Base-by-base conservation (phyloP, 2,113 vertebrate species). In the Polypterus bichir region DNA sequence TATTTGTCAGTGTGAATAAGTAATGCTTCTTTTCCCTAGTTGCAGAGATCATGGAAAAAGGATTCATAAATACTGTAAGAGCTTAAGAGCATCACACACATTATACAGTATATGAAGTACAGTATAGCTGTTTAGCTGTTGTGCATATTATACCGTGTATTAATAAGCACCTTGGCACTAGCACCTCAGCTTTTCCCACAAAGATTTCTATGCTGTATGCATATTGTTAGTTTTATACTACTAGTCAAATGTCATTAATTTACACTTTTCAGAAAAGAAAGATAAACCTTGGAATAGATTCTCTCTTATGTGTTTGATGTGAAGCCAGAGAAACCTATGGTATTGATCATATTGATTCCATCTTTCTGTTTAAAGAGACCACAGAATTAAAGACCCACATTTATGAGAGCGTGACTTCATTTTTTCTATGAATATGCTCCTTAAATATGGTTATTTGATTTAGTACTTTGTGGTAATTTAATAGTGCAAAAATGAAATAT, bases 271-370 rank as follows among this genome's bases (percentile, higher is more conserved):
- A 80, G 77, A 70, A 70, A 77, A 73, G 73, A 78, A 81, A 76
- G 75, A 81, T 84, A 79, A 81, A 76, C 65, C 75, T 69, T 65
- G 63, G 69, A 70, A 64, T 72, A 77, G 75, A 78, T 73, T 77
- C 76, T 70, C 76, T 77, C 73, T 79, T 80, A 73, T 62, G 69
- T 75, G 71, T 79, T 81, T 80, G 81, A 84, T 88, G 77, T 77
- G 80, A 82, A 78, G 73, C 79, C 71, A 81, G 83, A 82, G 81
- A 88, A 88, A 83, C 79, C 83, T 84, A 76, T 75, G 61, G 65
- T 79, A 91, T 91, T 73, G 87, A 91, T 90, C 76, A 60, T 44
- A 89, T 89, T 81, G 90, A 92, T 88, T 82, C 74, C 73, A 73
- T 78, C 81, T 80, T 81, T 83, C 82, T 81, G 84, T 85, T 83